Evolutionary conservation across 2,797 vertebrate genomes (phyloP), one percentile per base, ranked within the genome.

Genomic region (Sebastes miniatus): DNA sequence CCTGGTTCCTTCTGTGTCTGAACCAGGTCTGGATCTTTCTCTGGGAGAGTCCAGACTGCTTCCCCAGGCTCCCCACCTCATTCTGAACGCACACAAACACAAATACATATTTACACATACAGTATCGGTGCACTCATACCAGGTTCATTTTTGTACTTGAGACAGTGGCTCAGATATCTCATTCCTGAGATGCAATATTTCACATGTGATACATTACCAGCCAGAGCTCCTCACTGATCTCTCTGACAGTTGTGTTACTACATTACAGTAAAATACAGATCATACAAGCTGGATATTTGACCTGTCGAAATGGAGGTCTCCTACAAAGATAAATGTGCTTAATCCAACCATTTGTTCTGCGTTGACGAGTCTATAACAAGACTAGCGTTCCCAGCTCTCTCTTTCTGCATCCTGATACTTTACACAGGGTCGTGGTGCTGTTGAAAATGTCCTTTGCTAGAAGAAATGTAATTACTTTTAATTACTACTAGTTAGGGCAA

Each of bases 11-110:
- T 14, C 98, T 96, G 75, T 80, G 92, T 73, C 95, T 92, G 92
- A 99, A 98, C 98, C 98, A 99, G 24, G 92, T 92, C 69, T 97
- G 95, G 77, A 97, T 95, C 88, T 96, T 96, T 16, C 92, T 91
- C 66, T 94, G 86, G 0, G 96, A 94, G 77, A 98, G 92, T 67
- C 95, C 94, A 2, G 96, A 96, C 43, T 94, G 95, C 81, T 95
- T 95, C 67, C 89, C 94, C 83, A 98, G 86, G 56, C 69, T 72
- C 73, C 83, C 8, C 16, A 94, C 57, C 22, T 96, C 92, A 73
- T 43, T 89, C 96, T 96, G 80, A 65, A 80, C 20, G 73, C 43
- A 74, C 70, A 86, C 54, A 79, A 6, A 79, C 22, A 83, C 6
- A 81, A 20, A 69, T 0, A 56, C 52, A 76, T 6, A 67, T 32